Conservation (phyloP, 1,140 invertebrate species). For the Zophobas atratus region DNA sequence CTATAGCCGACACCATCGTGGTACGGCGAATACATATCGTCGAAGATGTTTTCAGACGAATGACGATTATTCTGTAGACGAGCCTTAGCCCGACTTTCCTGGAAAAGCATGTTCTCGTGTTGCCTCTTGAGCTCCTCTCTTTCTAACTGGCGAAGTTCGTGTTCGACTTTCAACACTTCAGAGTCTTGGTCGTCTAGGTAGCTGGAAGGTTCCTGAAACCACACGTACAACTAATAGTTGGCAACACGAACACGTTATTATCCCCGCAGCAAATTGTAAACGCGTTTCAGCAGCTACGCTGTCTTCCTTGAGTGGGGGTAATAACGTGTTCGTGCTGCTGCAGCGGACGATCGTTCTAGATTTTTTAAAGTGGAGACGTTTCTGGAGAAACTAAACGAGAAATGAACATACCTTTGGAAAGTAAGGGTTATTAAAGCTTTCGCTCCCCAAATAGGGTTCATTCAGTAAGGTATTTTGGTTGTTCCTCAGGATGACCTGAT, state of each 20-base stretch:
- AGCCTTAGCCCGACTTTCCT: conserved; percentile 73
- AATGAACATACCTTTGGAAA: conserved; percentile 57
- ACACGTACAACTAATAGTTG: neutral
- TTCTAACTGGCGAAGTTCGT: conserved; percentile 82
- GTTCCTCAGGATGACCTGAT: conserved; percentile 17
- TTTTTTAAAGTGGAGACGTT: too few relatives aligned
- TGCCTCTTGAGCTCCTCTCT: conserved; percentile 84
- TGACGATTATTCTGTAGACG: conserved; percentile 70
- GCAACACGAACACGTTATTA: too few relatives aligned
- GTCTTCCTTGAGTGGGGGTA: too few relatives aligned
- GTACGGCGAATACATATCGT: conserved; percentile 60
- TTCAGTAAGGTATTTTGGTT: conserved; percentile 36
- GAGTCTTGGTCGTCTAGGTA: conserved; percentile 66
- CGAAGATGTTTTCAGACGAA: conserved; percentile 75
- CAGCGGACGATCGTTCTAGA: too few relatives aligned
- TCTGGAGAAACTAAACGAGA: conserved; percentile 6
- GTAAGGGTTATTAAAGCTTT: conserved; percentile 61
- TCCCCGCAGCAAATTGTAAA: too few relatives aligned
- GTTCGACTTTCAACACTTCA: conserved; percentile 83
- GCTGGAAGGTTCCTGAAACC: conserved; percentile 54
- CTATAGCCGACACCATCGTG: conserved; percentile 71
- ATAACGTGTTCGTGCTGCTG: too few relatives aligned
- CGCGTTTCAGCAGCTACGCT: too few relatives aligned
- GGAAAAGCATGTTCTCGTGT: conserved; percentile 77
- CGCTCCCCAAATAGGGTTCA: conserved; percentile 60